phyloP scores from a whole-genome alignment of 2,113 vertebrate species.

The Riparia riparia region DNA sequence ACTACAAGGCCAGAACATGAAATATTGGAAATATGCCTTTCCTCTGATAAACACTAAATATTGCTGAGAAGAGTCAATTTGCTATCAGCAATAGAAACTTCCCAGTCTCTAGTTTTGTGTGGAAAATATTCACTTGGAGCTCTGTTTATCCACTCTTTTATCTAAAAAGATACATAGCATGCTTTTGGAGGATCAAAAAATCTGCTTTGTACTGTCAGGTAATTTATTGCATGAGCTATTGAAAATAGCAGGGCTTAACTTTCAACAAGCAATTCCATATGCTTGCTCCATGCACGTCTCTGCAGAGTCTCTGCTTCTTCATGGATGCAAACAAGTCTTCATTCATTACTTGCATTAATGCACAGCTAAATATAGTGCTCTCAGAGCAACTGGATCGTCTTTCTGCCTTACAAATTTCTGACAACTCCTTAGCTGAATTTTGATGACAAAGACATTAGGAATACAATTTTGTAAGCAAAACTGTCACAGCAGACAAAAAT shows the following conservation, averaged over 20 bases:
- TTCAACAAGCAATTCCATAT: not conserved
- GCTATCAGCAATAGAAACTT: not conserved
- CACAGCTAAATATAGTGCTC: slow-evolving; percentile 5
- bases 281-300: not conserved
- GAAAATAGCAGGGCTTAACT: not conserved
- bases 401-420: slow-evolving; percentile 7
- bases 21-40: not conserved
- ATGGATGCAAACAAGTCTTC: not conserved
- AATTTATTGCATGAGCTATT: not conserved
- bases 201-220: not conserved
- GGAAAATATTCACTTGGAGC: not conserved
- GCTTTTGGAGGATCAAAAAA: not conserved
- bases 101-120: not conserved
- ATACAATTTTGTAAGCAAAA: slow-evolving; percentile 6
- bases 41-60: not conserved
- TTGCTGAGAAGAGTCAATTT: not conserved
- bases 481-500: not conserved
- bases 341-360: not conserved
- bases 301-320: not conserved
- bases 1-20: not conserved
- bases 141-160: not conserved
- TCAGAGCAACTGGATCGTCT: not conserved
- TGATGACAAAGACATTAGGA: not conserved
- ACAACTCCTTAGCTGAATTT: slow-evolving; percentile 25
- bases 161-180: not conserved